Evolutionary conservation across 2,797 vertebrate species (phyloP).

Genomic region (Halcyon badia): DNA sequence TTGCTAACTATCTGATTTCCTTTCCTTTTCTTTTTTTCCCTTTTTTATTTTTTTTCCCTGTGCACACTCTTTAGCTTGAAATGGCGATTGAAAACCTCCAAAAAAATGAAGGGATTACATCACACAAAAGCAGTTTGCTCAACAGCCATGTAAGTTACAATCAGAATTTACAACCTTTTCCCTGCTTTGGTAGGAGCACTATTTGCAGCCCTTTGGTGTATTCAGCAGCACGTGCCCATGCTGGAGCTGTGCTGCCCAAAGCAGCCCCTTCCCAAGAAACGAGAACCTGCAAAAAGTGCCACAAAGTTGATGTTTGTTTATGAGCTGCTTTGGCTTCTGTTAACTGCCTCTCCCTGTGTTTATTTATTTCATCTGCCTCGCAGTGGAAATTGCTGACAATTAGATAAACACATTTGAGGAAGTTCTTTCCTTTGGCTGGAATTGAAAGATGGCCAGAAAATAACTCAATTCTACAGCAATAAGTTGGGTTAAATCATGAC

Average conservation of each 20-base stretch:
- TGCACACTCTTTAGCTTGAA: conserved; percentile 97
- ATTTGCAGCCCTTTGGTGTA: conserved; percentile 5
- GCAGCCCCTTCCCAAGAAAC: not conserved
- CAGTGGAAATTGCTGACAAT: conserved; percentile 31
- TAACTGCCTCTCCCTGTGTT: not conserved
- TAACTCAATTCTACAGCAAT: not conserved
- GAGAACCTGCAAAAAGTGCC: not conserved
- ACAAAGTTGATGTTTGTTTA: not conserved
- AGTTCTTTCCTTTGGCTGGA: not conserved
- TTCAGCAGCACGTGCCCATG: not conserved
- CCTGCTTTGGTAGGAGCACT: conserved; percentile 17
- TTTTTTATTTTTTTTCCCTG: conserved; percentile 72
- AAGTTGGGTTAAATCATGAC: not conserved
- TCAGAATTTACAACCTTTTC: conserved; percentile 50
- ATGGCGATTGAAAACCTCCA: conserved; percentile 99
- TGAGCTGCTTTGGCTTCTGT: conserved; percentile 9
- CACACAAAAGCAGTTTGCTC: conserved; percentile 99
- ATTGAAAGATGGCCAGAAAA: conserved; percentile 9
- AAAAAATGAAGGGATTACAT: conserved; percentile 99
- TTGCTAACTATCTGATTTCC: conserved; percentile 92
- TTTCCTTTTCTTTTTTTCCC: conserved; percentile 79
- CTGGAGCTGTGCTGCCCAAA: conserved; percentile 9
- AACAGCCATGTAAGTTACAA: conserved; percentile 99
- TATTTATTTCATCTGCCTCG: conserved; percentile 34
- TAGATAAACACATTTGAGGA: conserved; percentile 13